A percentile compares a stretch with the other conserved stretches of the same genome.
These are phyloP conservation scores for Cyprinodon tularosa DNA, from an alignment of 2,113 vertebrate species.

Conservation along the genomic window DNA sequence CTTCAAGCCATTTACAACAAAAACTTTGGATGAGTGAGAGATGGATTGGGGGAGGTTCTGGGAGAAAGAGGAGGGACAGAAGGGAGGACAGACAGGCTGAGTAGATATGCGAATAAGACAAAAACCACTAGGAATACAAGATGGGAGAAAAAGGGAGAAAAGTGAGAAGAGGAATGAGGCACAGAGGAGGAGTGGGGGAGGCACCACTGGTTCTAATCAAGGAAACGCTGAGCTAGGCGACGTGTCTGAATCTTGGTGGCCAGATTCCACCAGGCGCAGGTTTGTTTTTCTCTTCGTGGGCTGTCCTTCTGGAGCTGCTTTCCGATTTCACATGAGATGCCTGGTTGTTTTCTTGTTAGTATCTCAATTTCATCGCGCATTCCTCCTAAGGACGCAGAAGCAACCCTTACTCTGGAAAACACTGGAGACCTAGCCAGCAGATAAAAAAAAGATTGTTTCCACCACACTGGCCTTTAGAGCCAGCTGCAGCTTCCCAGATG, in stretches of 20 bases:
- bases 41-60: constrained; percentile 1
- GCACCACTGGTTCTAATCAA: constrained; percentile 74
- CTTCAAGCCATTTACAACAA: constrained; percentile 23
- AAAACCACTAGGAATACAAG: background rate
- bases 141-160: background rate
- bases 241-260: constrained; percentile 65
- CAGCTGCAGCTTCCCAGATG: constrained; percentile 52
- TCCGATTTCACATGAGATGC: constrained; percentile 64
- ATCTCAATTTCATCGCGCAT: constrained; percentile 64
- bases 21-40: constrained; percentile 10
- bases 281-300: constrained; percentile 58
- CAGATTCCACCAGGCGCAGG: constrained; percentile 60
- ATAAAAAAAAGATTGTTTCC: constrained; percentile 57
- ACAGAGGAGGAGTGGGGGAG: constrained; percentile 12
- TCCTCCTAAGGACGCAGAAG: constrained; percentile 49
- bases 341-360: constrained; percentile 69
- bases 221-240: constrained; percentile 74
- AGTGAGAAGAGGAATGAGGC: constrained; percentile 26
- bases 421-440: constrained; percentile 56
- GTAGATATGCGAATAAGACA: background rate
- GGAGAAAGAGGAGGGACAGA: background rate
- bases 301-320: constrained; percentile 25
- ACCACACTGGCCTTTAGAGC: constrained; percentile 74
- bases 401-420: constrained; percentile 46
- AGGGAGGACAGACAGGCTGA: background rate